Evolutionary conservation across 1,140 invertebrate species (phyloP).

Genomic region (Epicauta chinensis): DNA sequence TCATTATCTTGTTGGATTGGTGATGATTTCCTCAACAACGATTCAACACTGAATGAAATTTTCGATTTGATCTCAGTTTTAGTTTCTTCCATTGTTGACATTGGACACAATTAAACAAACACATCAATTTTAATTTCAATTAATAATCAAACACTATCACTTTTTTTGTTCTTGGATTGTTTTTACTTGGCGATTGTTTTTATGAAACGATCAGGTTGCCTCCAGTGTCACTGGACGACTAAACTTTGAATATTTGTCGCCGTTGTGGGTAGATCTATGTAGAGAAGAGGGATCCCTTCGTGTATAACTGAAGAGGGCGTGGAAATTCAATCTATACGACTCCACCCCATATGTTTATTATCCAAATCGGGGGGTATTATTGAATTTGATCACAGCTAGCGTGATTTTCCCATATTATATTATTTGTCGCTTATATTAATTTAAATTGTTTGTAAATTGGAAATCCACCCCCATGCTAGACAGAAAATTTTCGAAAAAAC

Average conservation of each 20-base stretch:
- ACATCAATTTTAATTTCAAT: neutral
- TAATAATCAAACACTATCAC: slow-evolving; percentile 2
- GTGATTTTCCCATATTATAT: slow-evolving; percentile 37
- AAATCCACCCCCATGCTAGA: slow-evolving; percentile 18
- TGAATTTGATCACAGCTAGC: slow-evolving; percentile 32
- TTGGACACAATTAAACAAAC: slow-evolving; percentile 18
- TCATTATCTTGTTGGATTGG: slow-evolving; percentile 7
- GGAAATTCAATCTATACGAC: slow-evolving; percentile 6
- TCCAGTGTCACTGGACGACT: slow-evolving; percentile 22
- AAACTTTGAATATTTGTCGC: slow-evolving; percentile 10
- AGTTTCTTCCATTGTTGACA: slow-evolving; percentile 34
- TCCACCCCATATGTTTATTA: slow-evolving; percentile 31
- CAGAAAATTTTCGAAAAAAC: too few relatives aligned
- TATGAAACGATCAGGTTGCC: slow-evolving; percentile 18
- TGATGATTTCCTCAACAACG: slow-evolving; percentile 32
- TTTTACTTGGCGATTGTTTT: neutral
- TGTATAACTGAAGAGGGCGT: slow-evolving; percentile 13
- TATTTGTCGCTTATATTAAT: slow-evolving; percentile 37
- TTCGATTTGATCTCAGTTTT: slow-evolving; percentile 39
- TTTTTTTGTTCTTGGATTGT: neutral
- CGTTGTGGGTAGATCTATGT: slow-evolving; percentile 23
- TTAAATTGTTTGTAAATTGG: slow-evolving; percentile 31
- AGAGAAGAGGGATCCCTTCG: neutral
- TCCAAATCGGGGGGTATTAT: slow-evolving; percentile 24
- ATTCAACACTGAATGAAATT: slow-evolving; percentile 43